phyloP scores from a whole-genome alignment of 2,888 invertebrate genomes.

The Thera britannica region DNA sequence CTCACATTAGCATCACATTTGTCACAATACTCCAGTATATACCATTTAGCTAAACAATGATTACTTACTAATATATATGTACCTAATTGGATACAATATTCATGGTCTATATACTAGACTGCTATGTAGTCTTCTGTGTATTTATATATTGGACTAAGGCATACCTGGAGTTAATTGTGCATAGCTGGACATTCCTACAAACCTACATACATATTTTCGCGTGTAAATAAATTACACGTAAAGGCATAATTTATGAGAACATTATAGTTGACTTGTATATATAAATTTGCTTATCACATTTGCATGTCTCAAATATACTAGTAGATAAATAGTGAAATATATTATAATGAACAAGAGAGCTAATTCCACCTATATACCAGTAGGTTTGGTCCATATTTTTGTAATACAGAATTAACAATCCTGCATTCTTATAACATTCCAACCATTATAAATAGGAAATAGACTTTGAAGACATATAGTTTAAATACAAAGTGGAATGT shows the following conservation, averaged over 20 bases:
- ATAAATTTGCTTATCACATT: conserved; percentile 38
- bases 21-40: not conserved
- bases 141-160: conserved; percentile 11
- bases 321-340: conserved; percentile 22
- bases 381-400: conserved; percentile 72
- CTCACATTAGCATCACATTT: not conserved
- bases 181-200: conserved; percentile 3
- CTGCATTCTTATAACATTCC: conserved; percentile 49
- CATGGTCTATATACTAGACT: conserved; percentile 6
- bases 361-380: conserved; percentile 56
- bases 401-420: conserved; percentile 48
- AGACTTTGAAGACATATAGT: conserved; percentile 70
- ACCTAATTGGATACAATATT: conserved; percentile 15
- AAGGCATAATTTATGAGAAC: conserved; percentile 19
- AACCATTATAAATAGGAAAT: conserved; percentile 63
- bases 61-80: not conserved
- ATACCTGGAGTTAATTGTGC: conserved; percentile 12
- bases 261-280: conserved; percentile 28
- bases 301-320: conserved; percentile 42
- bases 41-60: not conserved
- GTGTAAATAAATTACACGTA: conserved; percentile 5
- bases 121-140: conserved; percentile 3
- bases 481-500: conserved; percentile 82
- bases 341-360: conserved; percentile 62
- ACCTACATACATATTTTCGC: conserved; percentile 9